Evolutionary conservation across 2,113 vertebrate species (phyloP), one percentile per base, ranked within the genome.

Genomic region (Arothron firmamentum): DNA sequence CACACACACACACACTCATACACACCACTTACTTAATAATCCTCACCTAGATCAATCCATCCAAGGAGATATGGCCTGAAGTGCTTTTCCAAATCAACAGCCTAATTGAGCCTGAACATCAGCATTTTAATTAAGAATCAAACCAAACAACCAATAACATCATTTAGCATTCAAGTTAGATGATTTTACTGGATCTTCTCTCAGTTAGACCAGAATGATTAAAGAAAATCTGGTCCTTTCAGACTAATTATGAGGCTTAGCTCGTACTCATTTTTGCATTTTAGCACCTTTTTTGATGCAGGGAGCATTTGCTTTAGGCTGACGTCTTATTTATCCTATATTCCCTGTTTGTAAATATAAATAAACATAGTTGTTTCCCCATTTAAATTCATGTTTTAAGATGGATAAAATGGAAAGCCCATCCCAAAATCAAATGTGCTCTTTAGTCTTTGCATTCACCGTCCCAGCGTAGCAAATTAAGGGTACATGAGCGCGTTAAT

Each of bases 41-140:
- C 68, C 77, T 80, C 67, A 79, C 67, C 56, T 38, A 83, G 84
- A 81, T 91, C 88, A 86, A 87, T 88, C 73, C 78, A 77, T 82
- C 74, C 76, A 79, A 92, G 80, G 81, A 67, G 78, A 88, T 85
- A 71, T 81, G 60, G 84, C 72, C 68, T 72, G 59, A 50, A 79
- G 85, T 85, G 80, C 74, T 86, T 79, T 91, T 91, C 62, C 67
- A 82, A 60, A 74, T 66, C 52, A 16, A 23, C 68, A 14, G 10
- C 46, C 72, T n/a, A 74, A 78, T 73, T 74, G 78, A 65, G 55
- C 79, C 77, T 73, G 80, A 86, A 84, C 74, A 85, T 15, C 61
- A 86, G 59, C 72, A 68, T 82, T 74, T 82, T 85, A 81, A 84
- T 87, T 81, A 82, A 78, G 56, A 80, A 69, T 84, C 77, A 48